These are phyloP conservation scores for Speoplatyrhinus poulsoni DNA, from an alignment of 2,113 vertebrate genomes.

Conservation along the genomic window DNA sequence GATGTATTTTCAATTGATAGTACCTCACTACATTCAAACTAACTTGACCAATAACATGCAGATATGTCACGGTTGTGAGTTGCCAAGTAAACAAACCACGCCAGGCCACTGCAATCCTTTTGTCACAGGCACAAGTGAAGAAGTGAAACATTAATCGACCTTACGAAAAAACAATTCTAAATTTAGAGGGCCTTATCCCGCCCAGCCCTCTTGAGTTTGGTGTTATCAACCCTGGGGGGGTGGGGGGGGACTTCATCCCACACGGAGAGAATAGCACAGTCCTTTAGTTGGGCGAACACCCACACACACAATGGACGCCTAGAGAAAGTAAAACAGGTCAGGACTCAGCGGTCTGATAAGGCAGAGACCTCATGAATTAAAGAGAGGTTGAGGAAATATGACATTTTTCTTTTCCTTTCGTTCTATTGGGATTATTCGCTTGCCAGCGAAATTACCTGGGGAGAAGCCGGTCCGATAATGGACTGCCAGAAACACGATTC, in stretches of 20 bases:
- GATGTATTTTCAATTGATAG: not conserved
- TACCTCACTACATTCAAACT: constrained; percentile 10
- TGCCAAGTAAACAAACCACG: constrained; percentile 13
- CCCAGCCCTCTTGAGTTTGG: constrained; percentile 53
- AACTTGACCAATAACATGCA: constrained; percentile 23
- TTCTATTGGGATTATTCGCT: constrained; percentile 69
- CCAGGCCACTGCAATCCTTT: constrained; percentile 50
- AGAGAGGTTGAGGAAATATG: constrained; percentile 70
- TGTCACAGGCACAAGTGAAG: constrained; percentile 46
- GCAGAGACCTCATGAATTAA: constrained; percentile 75
- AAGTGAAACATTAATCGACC: constrained; percentile 71
- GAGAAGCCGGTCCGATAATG: constrained; percentile 68
- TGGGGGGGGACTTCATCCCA: constrained; percentile 49
- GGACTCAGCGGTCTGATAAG: constrained; percentile 75
- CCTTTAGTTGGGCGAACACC: constrained; percentile 61
- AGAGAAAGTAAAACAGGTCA: constrained; percentile 77
- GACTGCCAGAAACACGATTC: constrained; percentile 62
- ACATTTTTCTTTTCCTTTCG: constrained; percentile 73
- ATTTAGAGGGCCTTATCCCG: constrained; percentile 64
- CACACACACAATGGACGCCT: constrained; percentile 63
- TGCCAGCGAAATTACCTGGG: constrained; percentile 72
- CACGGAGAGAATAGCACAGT: constrained; percentile 46
- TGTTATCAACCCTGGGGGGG: constrained; percentile 65
- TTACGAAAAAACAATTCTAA: constrained; percentile 61
- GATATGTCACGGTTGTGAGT: not conserved